These are phyloP conservation scores for Rynchops niger DNA, from an alignment of 2,113 vertebrate species.

Conservation along the genomic window DNA sequence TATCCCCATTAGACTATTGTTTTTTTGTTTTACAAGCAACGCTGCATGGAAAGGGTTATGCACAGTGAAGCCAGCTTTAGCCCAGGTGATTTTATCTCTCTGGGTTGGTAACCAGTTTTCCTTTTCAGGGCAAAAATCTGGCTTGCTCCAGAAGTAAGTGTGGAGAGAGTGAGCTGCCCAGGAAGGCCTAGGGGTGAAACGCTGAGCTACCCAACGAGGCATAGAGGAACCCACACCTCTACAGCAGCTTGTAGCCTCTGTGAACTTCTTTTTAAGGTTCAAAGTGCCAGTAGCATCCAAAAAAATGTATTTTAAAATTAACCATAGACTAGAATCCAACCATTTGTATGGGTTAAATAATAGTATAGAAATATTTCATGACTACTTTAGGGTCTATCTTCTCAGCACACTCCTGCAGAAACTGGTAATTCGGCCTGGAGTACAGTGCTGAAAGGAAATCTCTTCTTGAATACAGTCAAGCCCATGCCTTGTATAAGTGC, in stretches of 20 bases:
- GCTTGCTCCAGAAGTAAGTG: neutral
- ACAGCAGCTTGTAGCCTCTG: neutral
- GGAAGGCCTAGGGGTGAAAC: neutral
- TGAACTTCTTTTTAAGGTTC: neutral
- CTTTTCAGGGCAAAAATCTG: neutral
- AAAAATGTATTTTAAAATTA: neutral
- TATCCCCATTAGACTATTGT: neutral
- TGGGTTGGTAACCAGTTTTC: neutral
- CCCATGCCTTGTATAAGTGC: neutral
- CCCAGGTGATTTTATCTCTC: neutral
- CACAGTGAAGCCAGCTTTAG: neutral
- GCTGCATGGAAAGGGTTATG: neutral
- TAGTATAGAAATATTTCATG: neutral
- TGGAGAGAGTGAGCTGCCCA: neutral
- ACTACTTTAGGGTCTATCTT: neutral
- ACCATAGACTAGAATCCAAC: neutral
- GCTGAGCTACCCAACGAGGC: neutral
- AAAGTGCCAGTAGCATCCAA: neutral
- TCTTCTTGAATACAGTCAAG: neutral
- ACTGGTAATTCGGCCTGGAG: neutral
- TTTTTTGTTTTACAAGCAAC: neutral
- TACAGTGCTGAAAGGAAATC: neutral
- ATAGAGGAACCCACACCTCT: neutral
- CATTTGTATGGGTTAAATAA: neutral
- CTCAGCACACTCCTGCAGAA: neutral